Conservation (phyloP, 2,113 vertebrate genomes). For the Boulengeromyrus knoepffleri region DNA sequence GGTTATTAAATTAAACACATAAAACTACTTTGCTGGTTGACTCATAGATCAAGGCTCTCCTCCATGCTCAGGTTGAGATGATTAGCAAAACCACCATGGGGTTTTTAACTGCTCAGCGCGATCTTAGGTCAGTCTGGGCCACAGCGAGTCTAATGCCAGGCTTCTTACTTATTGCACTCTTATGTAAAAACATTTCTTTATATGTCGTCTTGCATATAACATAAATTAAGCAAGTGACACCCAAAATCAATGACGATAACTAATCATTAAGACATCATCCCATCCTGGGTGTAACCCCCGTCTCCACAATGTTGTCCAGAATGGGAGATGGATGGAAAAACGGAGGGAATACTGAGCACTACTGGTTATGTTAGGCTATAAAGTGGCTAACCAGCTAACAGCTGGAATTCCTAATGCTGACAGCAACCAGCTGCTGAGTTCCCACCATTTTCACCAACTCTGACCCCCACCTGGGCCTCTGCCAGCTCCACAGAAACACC, state of each 20-base stretch:
- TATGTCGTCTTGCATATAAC: not conserved
- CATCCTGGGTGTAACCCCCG: not conserved
- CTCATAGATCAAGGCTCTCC: not conserved
- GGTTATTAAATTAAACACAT: not conserved
- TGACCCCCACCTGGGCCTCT: constrained; percentile 68
- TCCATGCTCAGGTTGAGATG: not conserved
- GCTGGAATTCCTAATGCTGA: not conserved
- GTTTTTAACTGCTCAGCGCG: not conserved
- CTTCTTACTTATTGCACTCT: not conserved
- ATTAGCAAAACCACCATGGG: not conserved
- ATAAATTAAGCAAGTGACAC: not conserved
- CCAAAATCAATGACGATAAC: not conserved
- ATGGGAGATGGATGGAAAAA: not conserved
- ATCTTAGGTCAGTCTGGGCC: not conserved
- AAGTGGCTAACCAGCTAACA: not conserved
- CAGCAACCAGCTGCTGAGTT: not conserved
- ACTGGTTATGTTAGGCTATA: not conserved
- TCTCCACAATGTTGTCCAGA: not conserved
- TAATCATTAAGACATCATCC: not conserved
- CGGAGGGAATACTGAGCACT: not conserved
- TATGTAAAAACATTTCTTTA: not conserved
- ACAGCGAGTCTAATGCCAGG: not conserved
- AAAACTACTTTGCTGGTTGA: not conserved
- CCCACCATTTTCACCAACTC: not conserved
- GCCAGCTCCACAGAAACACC: constrained; percentile 63